Evolutionary conservation across 2,113 vertebrate genomes (phyloP).

Genomic region (Notechis scutatus): DNA sequence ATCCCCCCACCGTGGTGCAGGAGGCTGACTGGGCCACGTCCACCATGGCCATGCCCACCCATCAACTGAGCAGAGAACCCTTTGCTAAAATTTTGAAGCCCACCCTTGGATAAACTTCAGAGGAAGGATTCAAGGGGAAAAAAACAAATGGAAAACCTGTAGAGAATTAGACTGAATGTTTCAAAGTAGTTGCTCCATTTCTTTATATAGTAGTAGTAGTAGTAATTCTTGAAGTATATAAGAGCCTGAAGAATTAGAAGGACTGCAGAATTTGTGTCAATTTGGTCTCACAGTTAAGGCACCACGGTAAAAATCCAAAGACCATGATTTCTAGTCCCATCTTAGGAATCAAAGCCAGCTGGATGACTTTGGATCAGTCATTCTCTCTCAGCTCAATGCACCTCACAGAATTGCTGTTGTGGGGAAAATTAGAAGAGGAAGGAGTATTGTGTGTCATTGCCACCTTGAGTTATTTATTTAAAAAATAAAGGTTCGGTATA

Average conservation of each 20-base stretch:
- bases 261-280: not conserved
- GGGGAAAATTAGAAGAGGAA: not conserved
- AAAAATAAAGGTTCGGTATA: not conserved
- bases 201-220: not conserved
- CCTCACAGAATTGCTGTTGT: not conserved
- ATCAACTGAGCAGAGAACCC: no score
- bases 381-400: not conserved
- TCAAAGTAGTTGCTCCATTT: not conserved
- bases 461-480: not conserved
- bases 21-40: no score
- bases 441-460: not conserved
- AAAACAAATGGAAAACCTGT: not conserved
- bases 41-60: no score
- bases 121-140: not conserved
- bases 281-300: not conserved
- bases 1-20: no score
- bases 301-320: not conserved
- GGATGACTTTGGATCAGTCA: not conserved
- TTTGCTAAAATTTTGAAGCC: no score
- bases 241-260: not conserved
- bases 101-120: not conserved
- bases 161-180: not conserved
- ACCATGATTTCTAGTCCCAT: not conserved
- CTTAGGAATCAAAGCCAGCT: not conserved
- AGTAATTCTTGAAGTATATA: not conserved